Conservation (phyloP, 1,140 invertebrate genomes). For the Caenorhabditis brenneri region DNA sequence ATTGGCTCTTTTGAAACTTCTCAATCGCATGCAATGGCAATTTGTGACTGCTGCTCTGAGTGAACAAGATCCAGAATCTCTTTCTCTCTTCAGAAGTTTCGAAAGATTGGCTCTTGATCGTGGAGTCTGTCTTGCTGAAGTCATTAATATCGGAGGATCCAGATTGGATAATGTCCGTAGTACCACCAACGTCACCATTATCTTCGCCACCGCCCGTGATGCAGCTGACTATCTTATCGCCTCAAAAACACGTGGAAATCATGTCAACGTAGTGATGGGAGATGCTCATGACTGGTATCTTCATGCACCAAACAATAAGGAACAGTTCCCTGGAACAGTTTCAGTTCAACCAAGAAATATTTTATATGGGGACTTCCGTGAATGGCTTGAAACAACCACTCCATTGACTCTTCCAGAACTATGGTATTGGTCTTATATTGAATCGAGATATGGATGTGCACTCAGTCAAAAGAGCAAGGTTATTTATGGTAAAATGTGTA, state of each 20-base stretch:
- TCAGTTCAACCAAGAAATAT: constrained; percentile 67
- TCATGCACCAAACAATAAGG: constrained; percentile 57
- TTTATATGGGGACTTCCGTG: constrained; percentile 58
- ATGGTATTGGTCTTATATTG: constrained; percentile 68
- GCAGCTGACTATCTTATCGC: constrained; percentile 60
- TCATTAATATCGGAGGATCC: constrained; percentile 55
- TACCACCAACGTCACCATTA: constrained; percentile 62
- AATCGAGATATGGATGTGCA: constrained; percentile 64
- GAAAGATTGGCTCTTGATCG: constrained; percentile 57
- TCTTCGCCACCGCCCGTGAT: constrained; percentile 62
- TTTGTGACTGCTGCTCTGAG: constrained; percentile 66
- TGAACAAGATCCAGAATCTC: constrained; percentile 58
- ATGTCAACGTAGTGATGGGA: constrained; percentile 64
- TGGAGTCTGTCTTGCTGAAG: constrained; percentile 62
- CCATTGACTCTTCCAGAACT: constrained; percentile 64
- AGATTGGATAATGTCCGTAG: constrained; percentile 46
- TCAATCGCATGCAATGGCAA: constrained; percentile 64
- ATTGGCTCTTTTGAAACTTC: constrained; percentile 58
- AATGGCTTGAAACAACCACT: constrained; percentile 61
- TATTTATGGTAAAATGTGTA: constrained; percentile 65
- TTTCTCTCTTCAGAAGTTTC: constrained; percentile 59
- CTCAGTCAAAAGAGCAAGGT: constrained; percentile 57
- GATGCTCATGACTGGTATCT: constrained; percentile 68
- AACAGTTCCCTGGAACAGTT: constrained; percentile 63
- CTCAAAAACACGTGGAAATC: constrained; percentile 45